These are phyloP conservation scores for Sceliomorpha sp. DNA, from an alignment of 2,888 invertebrate species.

Conservation along the genomic window DNA sequence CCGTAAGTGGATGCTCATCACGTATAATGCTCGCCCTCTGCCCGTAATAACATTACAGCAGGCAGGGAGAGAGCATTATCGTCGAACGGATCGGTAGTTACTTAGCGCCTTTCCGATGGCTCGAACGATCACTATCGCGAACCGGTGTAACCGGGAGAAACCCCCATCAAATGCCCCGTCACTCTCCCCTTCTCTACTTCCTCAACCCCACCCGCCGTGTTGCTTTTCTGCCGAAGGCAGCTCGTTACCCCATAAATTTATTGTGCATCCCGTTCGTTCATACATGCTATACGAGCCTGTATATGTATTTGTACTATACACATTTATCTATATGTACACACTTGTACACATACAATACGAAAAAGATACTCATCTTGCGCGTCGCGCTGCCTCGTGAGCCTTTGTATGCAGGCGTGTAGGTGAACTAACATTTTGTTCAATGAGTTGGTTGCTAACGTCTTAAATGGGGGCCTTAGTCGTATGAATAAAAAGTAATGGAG, in stretches of 20 bases:
- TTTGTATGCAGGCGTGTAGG: constrained; percentile 50
- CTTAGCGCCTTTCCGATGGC: constrained; percentile 76
- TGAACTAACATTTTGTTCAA: constrained; percentile 52
- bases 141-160: constrained; percentile 51
- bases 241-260: constrained; percentile 76
- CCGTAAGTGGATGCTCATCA: no score
- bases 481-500: no score
- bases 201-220: no score
- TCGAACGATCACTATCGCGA: constrained; percentile 73
- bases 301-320: constrained; percentile 6
- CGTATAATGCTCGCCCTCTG: no score
- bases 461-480: no score
- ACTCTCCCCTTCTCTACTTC: no score
- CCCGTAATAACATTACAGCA: constrained; percentile 32
- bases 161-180: constrained; percentile 45
- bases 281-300: constrained; percentile 41
- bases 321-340: constrained; percentile 21
- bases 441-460: constrained; percentile 52
- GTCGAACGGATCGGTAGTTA: constrained; percentile 76
- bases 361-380: constrained; percentile 48
- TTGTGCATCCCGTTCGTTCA: constrained; percentile 66
- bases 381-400: constrained; percentile 38
- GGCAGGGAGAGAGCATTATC: constrained; percentile 62
- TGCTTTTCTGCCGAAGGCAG: constrained; percentile 59
- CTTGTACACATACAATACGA: constrained; percentile 36